Base-by-base conservation (phyloP, 2,797 vertebrate species). In the Echeneis naucrates region DNA sequence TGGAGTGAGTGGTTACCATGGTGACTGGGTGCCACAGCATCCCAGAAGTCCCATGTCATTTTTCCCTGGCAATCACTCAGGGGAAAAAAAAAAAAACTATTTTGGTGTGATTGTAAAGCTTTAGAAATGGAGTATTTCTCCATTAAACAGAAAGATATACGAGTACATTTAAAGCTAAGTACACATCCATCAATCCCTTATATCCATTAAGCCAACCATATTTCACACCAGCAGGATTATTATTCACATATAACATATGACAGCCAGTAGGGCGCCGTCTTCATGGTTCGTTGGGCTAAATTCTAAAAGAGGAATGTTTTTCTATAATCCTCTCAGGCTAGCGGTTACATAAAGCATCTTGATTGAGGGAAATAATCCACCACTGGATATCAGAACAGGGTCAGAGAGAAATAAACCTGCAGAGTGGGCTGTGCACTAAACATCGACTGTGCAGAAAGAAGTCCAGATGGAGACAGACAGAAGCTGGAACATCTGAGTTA, bases 321-420 rank as follows among this genome's bases (percentile, higher is more conserved):
- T 48, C 78, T 75, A 75, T 91, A 90, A 92, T 92, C 91, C 92
- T 91, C 81, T 86, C 72, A 72, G 76, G 79, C 83, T 67, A 76
- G 77, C 58, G 37, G 83, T 93, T 91, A 90, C 80, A 90, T 92
- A 92, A 92, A 87, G 82, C 84, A 83, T 92, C 86, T 90, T 90
- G 89, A 92, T 86, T 86, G 89, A 88, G 86, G 89, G 75, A 90
- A 90, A 90, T 93, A 92, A 91, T 92, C 92, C 92, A 91, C 85
- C 56, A 83, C 82, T 85, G 82, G 77, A 80, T 86, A 76, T 85
- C 70, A 87, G 83, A 87, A 86, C 76, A 81, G 63, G 86, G 86
- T 88, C 90, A 88, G 47, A 58, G 86, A 80, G 67, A 81, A 75
- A 86, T 73, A 87, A 83, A 82, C 69, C 82, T 78, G 37, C 79